Conservation (phyloP, 2,797 vertebrate genomes). For the Arrhamphus sclerolepis region DNA sequence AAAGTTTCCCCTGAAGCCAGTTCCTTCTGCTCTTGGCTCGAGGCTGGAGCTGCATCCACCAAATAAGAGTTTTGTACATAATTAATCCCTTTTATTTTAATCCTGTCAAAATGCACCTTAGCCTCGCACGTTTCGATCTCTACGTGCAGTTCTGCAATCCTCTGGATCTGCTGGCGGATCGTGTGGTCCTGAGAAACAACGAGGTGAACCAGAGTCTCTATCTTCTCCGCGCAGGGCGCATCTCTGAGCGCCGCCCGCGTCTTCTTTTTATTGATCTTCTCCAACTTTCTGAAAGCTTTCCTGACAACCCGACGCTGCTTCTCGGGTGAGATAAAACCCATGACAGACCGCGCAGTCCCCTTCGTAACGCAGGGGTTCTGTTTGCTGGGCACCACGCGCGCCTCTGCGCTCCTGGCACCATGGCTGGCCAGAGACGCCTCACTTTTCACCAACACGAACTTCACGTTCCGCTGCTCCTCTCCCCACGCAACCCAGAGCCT, state of each 20-base stretch:
- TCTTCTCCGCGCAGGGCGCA: conserved; percentile 79
- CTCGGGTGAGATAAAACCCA: conserved; percentile 82
- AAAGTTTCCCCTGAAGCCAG: conserved; percentile 42
- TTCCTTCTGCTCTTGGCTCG: conserved; percentile 18
- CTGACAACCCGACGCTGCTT: conserved; percentile 91
- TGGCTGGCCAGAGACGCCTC: conserved; percentile 86
- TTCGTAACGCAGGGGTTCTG: conserved; percentile 78
- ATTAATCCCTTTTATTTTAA: conserved; percentile 89
- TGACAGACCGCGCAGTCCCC: conserved; percentile 60
- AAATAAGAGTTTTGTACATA: conserved; percentile 96
- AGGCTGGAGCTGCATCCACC: conserved; percentile 65
- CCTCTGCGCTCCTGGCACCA: conserved; percentile 91
- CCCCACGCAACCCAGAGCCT: conserved; percentile 94
- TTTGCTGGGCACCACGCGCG: conserved; percentile 90
- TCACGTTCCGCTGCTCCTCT: conserved; percentile 89
- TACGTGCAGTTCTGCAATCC: conserved; percentile 88
- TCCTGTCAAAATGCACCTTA: conserved; percentile 88
- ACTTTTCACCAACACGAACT: conserved; percentile 90
- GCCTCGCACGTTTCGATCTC: conserved; percentile 92
- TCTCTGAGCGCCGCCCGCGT: conserved; percentile 73
- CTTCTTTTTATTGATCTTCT: conserved; percentile 88
- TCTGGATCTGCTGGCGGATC: conserved; percentile 92
- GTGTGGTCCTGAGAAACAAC: conserved; percentile 96
- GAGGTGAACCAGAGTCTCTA: conserved; percentile 93
- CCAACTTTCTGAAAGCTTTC: conserved; percentile 96